phyloP scores from a whole-genome alignment of 2,888 invertebrate species.

The Machimus rusticus region DNA sequence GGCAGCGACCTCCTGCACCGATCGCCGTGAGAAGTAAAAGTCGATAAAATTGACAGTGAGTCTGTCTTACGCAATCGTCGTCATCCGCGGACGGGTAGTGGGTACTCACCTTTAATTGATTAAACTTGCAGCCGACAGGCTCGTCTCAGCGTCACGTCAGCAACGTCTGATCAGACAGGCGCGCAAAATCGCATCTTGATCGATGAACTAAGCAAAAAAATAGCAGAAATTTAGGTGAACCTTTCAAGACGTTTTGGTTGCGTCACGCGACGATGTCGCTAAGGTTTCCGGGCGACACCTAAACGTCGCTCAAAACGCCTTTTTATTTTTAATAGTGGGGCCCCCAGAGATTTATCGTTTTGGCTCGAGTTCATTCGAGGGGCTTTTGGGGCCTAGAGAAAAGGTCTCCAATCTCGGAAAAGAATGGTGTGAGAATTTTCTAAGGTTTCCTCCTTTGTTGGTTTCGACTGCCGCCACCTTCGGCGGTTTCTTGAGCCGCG shows the following conservation, averaged over 20 bases:
- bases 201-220: not conserved
- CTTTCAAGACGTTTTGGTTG: not conserved
- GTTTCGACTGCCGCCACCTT: not conserved
- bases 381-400: not conserved
- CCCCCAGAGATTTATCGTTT: conserved; percentile 13
- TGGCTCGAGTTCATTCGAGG: not conserved
- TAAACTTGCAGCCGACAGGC: not conserved
- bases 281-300: not conserved
- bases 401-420: not conserved
- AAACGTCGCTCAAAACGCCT: not conserved
- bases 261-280: conserved; percentile 2
- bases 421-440: conserved; percentile 20
- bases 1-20: not conserved
- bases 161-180: not conserved
- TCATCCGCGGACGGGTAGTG: not conserved
- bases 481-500: not conserved
- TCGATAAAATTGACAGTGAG: conserved; percentile 2
- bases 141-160: not conserved
- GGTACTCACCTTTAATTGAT: conserved; percentile 25
- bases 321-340: not conserved
- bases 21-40: conserved; percentile 24
- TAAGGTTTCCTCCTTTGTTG: not conserved
- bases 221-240: conserved; percentile 15
- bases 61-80: not conserved
- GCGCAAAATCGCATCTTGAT: not conserved